Evolutionary conservation across 1,140 invertebrate genomes (phyloP).

Genomic region (Drosophila kanapiae): DNA sequence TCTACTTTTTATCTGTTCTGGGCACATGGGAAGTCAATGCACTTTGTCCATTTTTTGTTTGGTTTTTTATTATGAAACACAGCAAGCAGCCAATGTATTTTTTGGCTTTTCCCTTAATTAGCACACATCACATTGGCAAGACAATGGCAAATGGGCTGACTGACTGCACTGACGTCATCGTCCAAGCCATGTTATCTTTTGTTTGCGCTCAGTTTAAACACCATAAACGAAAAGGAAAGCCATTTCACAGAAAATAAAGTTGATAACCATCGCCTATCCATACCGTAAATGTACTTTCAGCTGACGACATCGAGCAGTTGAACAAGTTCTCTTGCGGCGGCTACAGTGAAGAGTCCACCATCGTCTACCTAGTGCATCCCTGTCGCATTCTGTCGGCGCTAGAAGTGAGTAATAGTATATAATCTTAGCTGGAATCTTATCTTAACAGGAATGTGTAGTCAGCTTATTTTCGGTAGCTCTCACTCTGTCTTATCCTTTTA

Average conservation of each 20-base stretch:
- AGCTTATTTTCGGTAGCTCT: background rate
- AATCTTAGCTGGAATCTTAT: slow-evolving; percentile 6
- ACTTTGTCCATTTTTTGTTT: slow-evolving; percentile 35
- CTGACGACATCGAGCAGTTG: slow-evolving; percentile 92
- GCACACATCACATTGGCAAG: slow-evolving; percentile 45
- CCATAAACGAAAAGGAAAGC: slow-evolving; percentile 38
- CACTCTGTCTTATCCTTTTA: background rate
- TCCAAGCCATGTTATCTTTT: slow-evolving; percentile 62
- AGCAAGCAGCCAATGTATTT: slow-evolving; percentile 22
- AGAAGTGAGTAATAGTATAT: slow-evolving; percentile 87
- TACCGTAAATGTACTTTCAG: slow-evolving; percentile 85
- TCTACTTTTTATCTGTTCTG: slow-evolving; percentile 18
- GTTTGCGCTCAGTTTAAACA: slow-evolving; percentile 53
- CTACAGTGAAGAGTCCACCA: slow-evolving; percentile 92
- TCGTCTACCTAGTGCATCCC: slow-evolving; percentile 94
- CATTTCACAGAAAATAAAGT: slow-evolving; percentile 23
- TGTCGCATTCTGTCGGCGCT: slow-evolving; percentile 93
- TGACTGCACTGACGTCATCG: slow-evolving; percentile 59
- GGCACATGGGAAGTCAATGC: slow-evolving; percentile 54
- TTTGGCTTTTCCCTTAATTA: slow-evolving; percentile 65
- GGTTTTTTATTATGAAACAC: slow-evolving; percentile 43
- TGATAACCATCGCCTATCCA: slow-evolving; percentile 30
- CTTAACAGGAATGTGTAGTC: no score
- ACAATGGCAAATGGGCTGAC: slow-evolving; percentile 32
- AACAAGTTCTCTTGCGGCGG: slow-evolving; percentile 92